Evolutionary conservation across 2,113 vertebrate species (phyloP).

Genomic region (Macquaria australasica): DNA sequence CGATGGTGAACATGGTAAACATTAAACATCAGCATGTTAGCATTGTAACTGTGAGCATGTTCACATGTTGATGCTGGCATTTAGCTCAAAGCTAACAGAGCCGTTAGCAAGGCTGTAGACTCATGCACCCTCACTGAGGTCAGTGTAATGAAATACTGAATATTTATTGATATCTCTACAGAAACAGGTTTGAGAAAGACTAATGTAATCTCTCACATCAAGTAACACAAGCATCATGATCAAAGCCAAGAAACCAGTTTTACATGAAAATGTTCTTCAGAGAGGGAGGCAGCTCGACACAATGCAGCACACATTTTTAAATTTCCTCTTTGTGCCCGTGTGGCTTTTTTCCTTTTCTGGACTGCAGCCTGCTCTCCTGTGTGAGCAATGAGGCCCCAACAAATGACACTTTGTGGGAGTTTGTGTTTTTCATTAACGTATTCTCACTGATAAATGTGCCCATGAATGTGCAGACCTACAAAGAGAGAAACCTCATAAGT

Average conservation of each 20-base stretch:
- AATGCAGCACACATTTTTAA: not conserved
- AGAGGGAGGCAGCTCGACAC: not conserved
- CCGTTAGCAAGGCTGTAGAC: not conserved
- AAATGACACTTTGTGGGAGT: conserved; percentile 11
- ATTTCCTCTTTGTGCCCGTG: not conserved
- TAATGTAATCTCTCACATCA: not conserved
- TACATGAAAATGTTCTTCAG: not conserved
- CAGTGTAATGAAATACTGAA: too few relatives aligned
- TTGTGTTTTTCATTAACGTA: conserved; percentile 25
- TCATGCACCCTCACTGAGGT: not conserved
- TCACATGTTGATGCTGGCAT: too few relatives aligned
- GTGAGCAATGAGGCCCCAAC: not conserved
- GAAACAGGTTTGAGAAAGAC: not conserved
- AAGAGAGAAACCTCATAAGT: conserved; percentile 8
- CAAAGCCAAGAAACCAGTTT: conserved; percentile 6
- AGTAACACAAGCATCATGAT: not conserved
- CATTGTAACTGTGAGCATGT: too few relatives aligned
- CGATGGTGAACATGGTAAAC: not conserved
- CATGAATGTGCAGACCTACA: conserved; percentile 10
- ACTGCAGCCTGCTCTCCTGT: not conserved
- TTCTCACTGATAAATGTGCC: conserved; percentile 24
- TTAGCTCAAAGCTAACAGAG: too few relatives aligned
- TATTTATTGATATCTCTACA: not conserved
- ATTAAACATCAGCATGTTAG: not conserved
- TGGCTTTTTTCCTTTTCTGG: not conserved